Conservation (phyloP, 2,113 vertebrate species). For the Gopherus flavomarginatus region DNA sequence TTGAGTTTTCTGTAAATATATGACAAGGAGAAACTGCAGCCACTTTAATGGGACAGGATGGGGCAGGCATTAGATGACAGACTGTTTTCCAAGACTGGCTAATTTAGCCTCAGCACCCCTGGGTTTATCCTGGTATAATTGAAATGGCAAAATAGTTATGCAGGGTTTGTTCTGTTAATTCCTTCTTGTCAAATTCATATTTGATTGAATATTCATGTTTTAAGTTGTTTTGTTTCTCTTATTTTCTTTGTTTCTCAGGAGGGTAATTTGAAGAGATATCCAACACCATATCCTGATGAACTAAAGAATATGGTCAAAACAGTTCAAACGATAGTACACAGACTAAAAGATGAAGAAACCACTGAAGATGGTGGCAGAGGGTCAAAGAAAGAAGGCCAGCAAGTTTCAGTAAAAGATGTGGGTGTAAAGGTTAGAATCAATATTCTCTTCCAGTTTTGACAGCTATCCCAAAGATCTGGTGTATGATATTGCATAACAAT, state of each 20-base stretch:
- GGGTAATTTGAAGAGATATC: slow-evolving; percentile 97
- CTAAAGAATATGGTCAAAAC: slow-evolving; percentile 99
- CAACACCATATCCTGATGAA: slow-evolving; percentile 97
- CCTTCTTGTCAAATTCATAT: not conserved
- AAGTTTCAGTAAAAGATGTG: slow-evolving; percentile 87
- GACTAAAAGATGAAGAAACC: slow-evolving; percentile 94
- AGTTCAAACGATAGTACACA: slow-evolving; percentile 95
- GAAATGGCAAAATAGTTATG: not conserved
- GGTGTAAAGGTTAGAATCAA: slow-evolving; percentile 88
- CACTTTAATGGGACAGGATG: not conserved
- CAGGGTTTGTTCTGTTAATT: not conserved
- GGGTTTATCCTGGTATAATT: not conserved
- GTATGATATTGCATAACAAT: not conserved
- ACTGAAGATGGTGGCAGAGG: slow-evolving; percentile 85
- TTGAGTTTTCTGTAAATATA: not conserved
- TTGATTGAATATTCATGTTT: not conserved
- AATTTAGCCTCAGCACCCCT: not conserved
- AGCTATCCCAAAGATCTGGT: not conserved
- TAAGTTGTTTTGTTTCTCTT: slow-evolving; percentile 1
- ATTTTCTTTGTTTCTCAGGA: slow-evolving; percentile 81
- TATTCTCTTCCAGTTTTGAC: not conserved
- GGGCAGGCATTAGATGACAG: not conserved
- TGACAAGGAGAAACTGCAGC: not conserved
- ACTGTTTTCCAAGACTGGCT: not conserved
- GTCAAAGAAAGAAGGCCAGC: slow-evolving; percentile 84